Conservation (phyloP, 2,888 invertebrate genomes). For the Leuctra nigra region DNA sequence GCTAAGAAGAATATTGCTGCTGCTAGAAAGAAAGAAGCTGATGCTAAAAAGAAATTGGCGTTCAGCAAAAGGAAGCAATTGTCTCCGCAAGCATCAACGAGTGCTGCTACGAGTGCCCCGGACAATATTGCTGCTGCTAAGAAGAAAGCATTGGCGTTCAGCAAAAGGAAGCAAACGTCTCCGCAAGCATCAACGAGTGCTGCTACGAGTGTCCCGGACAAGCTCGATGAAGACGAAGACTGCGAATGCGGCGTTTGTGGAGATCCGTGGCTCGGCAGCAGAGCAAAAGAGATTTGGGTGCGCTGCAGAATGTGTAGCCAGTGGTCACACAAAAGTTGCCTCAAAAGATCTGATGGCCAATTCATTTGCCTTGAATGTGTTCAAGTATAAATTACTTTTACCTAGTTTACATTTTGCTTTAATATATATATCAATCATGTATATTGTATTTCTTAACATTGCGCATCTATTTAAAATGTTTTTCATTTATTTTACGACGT, state of each 20-base stretch:
- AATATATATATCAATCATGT: too few species aligned
- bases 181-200: too few species aligned
- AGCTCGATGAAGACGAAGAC: not conserved
- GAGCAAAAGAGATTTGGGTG: conserved; percentile 1
- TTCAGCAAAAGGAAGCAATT: not conserved
- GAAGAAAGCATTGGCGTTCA: not conserved
- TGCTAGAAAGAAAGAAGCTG: conserved; percentile 12
- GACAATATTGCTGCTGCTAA: not conserved
- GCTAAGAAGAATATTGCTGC: not conserved
- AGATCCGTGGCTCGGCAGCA: conserved; percentile 6
- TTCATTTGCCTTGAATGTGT: not conserved
- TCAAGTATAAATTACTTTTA: too few species aligned
- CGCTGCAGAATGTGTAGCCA: not conserved
- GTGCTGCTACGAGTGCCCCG: not conserved
- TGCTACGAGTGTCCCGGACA: not conserved
- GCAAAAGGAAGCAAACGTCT: not conserved
- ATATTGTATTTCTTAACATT: too few species aligned
- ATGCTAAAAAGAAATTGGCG: not conserved
- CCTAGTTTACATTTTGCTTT: too few species aligned
- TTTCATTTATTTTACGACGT: too few species aligned
- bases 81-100: too few species aligned
- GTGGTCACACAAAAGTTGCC: conserved; percentile 4
- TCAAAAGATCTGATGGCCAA: not conserved
- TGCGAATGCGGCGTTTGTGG: not conserved
- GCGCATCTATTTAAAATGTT: too few species aligned